Evolutionary conservation across 2,113 vertebrate genomes (phyloP), one percentile per base, ranked within the genome.

Genomic region (Anolis sagrei): DNA sequence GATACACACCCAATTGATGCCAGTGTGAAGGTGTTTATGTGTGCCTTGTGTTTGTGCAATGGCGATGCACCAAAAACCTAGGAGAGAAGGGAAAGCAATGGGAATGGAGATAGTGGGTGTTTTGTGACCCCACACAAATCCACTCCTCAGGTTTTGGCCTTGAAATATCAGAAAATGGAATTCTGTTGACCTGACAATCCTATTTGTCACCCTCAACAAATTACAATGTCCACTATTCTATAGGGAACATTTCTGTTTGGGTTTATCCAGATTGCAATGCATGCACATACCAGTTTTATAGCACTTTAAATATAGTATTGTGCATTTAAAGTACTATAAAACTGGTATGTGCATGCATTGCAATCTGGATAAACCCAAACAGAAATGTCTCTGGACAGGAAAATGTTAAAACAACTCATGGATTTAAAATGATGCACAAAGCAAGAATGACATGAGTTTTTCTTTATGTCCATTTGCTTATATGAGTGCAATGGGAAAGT

Each of bases 401-500:
- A 64, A 80, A n/a, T 7, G 10, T 18, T 80, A 21, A 48, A 79
- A 48, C 21, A 49, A 9, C 18, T 49, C 21, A 25, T 70, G 23
- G 29, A 54, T 69, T 32, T 39, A 81, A 51, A 81, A 81, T 69
- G 3, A n/a, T 48, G 25, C 27, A 58, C 49, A 62, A 61, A 2
- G 27, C 8, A 27, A 58, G 19, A 73, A 82, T 36, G n/a, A 6
- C 1, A 25, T 32, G 68, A 74, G 34, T 29, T 64, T 62, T 39
- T 23, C 16, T 51, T 54, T 36, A 9, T 39, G 64, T 78, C 23
- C 25, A 16, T 11, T 69, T 19, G 21, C 79, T 86, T 39, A 73
- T 23, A 82, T 21, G 86, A 62, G 27, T 78, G 68, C 87, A 66
- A 23, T n/a, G 76, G 13, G 29, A 64, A 48, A 61, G 21, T 81